phyloP scores from a whole-genome alignment of 1,140 invertebrate genomes.

The Hirudo medicinalis region DNA sequence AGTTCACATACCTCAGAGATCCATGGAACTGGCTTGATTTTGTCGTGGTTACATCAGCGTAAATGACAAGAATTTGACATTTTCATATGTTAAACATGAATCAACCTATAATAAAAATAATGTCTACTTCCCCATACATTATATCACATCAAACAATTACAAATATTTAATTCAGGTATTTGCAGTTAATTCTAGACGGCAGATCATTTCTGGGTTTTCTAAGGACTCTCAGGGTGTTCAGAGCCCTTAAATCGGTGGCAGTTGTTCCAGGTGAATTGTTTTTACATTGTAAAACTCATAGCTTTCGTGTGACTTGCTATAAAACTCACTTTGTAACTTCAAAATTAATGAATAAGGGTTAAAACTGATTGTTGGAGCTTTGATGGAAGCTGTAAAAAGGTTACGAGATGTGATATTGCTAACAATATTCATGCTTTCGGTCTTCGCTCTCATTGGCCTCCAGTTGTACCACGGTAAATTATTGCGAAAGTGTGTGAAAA shows the following conservation, averaged over 20 bases:
- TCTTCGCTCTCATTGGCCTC: constrained; percentile 92
- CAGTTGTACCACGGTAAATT: constrained; percentile 96
- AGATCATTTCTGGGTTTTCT: constrained; percentile 37
- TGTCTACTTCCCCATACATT: neutral
- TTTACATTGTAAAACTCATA: neutral
- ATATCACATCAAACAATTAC: neutral
- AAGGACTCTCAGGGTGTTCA: constrained; percentile 71
- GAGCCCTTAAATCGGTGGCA: constrained; percentile 86
- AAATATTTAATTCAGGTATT: constrained; percentile 3
- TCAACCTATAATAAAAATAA: neutral
- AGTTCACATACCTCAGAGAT: constrained; percentile 86
- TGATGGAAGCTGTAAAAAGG: constrained; percentile 84
- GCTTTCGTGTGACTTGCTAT: neutral
- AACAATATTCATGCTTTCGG: constrained; percentile 85
- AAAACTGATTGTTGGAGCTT: constrained; percentile 88
- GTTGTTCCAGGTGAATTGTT: constrained; percentile 76
- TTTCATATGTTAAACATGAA: neutral
- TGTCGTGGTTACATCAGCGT: constrained; percentile 79
- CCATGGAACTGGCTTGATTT: constrained; percentile 96
- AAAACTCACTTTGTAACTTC: neutral
- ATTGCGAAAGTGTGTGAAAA: constrained; percentile 77
- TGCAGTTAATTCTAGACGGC: constrained; percentile 71
- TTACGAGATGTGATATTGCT: constrained; percentile 87
- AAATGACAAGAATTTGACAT: constrained; percentile 40
- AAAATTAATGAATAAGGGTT: constrained; percentile 50